Base-by-base conservation (phyloP, 2,888 invertebrate genomes). In the Dryadula phaetusa region DNA sequence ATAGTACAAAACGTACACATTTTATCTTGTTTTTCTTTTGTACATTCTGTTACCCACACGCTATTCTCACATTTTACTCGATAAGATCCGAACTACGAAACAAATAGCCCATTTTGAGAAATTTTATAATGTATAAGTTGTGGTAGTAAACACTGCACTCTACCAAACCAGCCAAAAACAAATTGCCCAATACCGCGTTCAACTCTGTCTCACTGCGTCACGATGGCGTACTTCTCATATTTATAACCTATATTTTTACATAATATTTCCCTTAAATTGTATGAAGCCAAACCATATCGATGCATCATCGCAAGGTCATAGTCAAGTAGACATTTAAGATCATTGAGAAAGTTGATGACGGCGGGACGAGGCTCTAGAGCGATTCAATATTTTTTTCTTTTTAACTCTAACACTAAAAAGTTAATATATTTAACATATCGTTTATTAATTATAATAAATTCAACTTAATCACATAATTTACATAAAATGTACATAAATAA, bases 281-380 rank as follows among this genome's bases (percentile, higher is more conserved):
- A 40, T 22, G 37, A 22, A n/a, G 18, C 20, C n/a, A n/a, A 18
- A 34, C 6, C 20, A 32, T 56, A 56, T 40, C 44, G 28, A 60
- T 46, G 46, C 44, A 42, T 49, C 47, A 44, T 53, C 20, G 64
- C 78, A 80, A 81, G 81, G 79, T 76, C 79, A 76, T 75, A 76
- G 77, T 79, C 78, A 79, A 79, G 47, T 64, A 22, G 40, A 49
- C 42, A 42, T n/a, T 16, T 53, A 10, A 49, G 14, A 34, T 46
- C 32, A 46, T 46, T 64, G 40, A 61, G 14, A 61, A 60, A 37
- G 32, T 60, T 40, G 34, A 64, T 64, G 54, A 54, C 28, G 42
- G 20, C 40, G 47, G 49, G 37, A 58, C 37, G 16, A n/a, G 14
- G 40, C 10, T 49, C 14, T 25, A 49, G 49, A 64, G 47, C 10